phyloP scores from a whole-genome alignment of 1,140 invertebrate genomes.

The Bemisia tabaci region DNA sequence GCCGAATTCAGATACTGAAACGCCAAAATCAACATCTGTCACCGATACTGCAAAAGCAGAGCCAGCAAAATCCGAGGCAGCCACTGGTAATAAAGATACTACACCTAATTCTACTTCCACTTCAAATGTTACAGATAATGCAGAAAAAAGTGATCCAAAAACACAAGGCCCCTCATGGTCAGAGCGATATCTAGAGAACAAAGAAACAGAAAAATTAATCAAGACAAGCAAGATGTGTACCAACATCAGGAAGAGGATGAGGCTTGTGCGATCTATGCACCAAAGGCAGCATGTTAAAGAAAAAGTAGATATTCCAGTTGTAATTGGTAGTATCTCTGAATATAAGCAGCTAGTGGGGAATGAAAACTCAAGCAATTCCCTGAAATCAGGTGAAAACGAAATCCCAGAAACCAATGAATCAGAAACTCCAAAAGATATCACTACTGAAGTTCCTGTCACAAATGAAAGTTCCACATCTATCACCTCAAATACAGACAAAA shows the following conservation, averaged over 20 bases:
- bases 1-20: background rate
- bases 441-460: background rate
- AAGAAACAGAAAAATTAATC: conserved; percentile 23
- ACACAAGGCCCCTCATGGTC: conserved; percentile 16
- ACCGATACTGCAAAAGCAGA: conserved; percentile 8
- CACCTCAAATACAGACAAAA: background rate
- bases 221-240: conserved; percentile 22
- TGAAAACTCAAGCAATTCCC: background rate
- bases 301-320: background rate
- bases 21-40: background rate
- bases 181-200: conserved; percentile 22
- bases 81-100: conserved; percentile 5
- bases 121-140: conserved; percentile 7
- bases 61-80: conserved; percentile 5
- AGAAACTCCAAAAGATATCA: background rate
- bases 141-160: background rate
- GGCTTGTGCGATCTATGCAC: conserved; percentile 2
- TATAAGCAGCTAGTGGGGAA: background rate
- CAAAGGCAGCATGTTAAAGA: background rate
- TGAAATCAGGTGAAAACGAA: background rate
- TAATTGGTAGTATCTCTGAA: background rate
- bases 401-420: background rate
- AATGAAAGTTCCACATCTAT: background rate
- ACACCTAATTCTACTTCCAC: conserved; percentile 1
- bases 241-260: conserved; percentile 21